Evolutionary conservation across 2,888 invertebrate genomes (phyloP).

Genomic region (Ornithoptera alexandrae): DNA sequence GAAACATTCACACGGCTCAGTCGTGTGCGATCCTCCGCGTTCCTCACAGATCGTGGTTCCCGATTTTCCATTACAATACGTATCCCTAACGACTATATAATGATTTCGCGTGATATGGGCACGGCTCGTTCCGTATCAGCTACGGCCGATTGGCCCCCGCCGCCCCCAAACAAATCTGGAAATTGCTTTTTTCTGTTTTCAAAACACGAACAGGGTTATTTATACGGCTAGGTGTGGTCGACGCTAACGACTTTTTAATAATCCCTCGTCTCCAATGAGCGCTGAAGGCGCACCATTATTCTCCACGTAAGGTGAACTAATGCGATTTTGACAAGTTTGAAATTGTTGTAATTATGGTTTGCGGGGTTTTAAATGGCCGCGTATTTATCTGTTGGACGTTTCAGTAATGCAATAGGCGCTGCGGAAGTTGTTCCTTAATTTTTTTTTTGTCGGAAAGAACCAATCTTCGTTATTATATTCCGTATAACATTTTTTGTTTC

Average conservation of each 20-base stretch:
- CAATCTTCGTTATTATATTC: slow-evolving; percentile 2
- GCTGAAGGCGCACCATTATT: slow-evolving; percentile 68
- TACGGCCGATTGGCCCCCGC: slow-evolving; percentile 70
- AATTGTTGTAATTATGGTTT: slow-evolving; percentile 75
- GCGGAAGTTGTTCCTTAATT: slow-evolving; percentile 56
- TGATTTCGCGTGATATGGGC: slow-evolving; percentile 73
- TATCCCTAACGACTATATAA: slow-evolving; percentile 76
- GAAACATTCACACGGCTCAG: background rate
- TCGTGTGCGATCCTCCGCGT: slow-evolving; percentile 30
- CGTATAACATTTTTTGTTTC: slow-evolving; percentile 2
- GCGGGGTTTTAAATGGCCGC: slow-evolving; percentile 67
- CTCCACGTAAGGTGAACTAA: slow-evolving; percentile 65
- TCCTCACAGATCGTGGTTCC: slow-evolving; percentile 44
- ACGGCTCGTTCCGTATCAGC: slow-evolving; percentile 74
- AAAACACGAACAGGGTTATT: slow-evolving; percentile 58
- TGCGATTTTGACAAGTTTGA: slow-evolving; percentile 79
- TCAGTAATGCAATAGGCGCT: slow-evolving; percentile 39
- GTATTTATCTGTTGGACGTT: slow-evolving; percentile 58
- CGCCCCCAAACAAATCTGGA: slow-evolving; percentile 63
- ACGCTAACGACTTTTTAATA: slow-evolving; percentile 77
- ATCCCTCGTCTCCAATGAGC: slow-evolving; percentile 70
- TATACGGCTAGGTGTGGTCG: slow-evolving; percentile 68
- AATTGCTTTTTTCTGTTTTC: slow-evolving; percentile 73
- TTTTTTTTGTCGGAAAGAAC: slow-evolving; percentile 35
- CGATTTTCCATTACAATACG: slow-evolving; percentile 50